phyloP scores from a whole-genome alignment of 2,113 vertebrate species.

The Melospiza melodia region DNA sequence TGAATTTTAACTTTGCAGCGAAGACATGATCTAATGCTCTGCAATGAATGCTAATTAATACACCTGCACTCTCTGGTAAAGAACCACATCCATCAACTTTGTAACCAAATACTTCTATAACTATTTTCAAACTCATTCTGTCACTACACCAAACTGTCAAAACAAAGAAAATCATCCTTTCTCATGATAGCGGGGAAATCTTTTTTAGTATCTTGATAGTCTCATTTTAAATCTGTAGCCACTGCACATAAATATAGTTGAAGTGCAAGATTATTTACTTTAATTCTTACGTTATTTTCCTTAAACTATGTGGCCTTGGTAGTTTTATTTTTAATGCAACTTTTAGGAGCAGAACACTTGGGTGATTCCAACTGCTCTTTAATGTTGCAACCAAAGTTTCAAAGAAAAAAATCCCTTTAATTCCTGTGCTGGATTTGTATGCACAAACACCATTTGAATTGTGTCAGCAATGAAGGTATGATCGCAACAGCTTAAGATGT shows the following conservation, averaged over 20 bases:
- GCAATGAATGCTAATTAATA: background rate
- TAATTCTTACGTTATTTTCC: background rate
- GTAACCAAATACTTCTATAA: background rate
- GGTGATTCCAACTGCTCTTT: background rate
- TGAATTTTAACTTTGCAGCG: background rate
- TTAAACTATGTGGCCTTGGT: background rate
- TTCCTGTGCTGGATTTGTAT: background rate
- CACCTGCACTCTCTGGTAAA: background rate
- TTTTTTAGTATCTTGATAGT: background rate
- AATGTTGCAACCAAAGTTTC: background rate
- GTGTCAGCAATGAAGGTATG: background rate
- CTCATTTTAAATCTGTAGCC: background rate
- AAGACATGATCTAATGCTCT: background rate
- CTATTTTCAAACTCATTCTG: background rate
- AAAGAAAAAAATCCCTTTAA: background rate
- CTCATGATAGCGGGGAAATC: background rate
- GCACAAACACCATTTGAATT: background rate
- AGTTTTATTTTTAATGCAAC: background rate
- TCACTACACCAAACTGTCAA: background rate
- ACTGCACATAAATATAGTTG: background rate
- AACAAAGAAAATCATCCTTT: background rate
- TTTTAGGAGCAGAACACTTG: background rate
- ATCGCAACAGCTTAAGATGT: background rate
- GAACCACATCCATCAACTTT: background rate
- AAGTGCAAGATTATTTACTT: background rate